phyloP scores from a whole-genome alignment of 2,113 vertebrate species.

The Gavia stellata region DNA sequence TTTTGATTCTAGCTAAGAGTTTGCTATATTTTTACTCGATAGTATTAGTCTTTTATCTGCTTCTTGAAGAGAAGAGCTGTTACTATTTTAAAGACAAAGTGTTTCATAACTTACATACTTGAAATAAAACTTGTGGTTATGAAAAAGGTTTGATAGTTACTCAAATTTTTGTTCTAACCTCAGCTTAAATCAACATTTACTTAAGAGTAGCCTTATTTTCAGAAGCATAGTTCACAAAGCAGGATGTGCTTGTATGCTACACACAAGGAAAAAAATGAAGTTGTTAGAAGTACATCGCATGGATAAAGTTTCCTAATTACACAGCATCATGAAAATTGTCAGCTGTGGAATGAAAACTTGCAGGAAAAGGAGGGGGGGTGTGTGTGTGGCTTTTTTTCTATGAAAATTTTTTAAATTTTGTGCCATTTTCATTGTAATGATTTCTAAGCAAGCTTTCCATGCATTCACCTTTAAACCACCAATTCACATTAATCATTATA shows the following conservation, averaged over 20 bases:
- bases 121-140: neutral
- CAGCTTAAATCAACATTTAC: neutral
- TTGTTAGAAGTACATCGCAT: neutral
- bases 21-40: neutral
- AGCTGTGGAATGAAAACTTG: neutral
- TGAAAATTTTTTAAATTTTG: neutral
- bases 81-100: neutral
- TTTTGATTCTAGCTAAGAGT: neutral
- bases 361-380: neutral
- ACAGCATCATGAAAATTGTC: neutral
- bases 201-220: neutral
- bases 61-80: neutral
- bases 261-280: neutral
- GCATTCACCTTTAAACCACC: neutral
- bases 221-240: neutral
- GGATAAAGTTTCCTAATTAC: neutral
- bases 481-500: neutral
- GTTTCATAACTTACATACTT: neutral
- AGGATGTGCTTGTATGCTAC: neutral
- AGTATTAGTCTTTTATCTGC: neutral
- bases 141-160: neutral
- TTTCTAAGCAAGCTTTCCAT: neutral
- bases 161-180: neutral
- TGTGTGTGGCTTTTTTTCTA: too few species aligned
- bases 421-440: neutral